These are phyloP conservation scores for Macaca nemestrina DNA, from an alignment of 2,113 vertebrate genomes.

Conservation along the genomic window DNA sequence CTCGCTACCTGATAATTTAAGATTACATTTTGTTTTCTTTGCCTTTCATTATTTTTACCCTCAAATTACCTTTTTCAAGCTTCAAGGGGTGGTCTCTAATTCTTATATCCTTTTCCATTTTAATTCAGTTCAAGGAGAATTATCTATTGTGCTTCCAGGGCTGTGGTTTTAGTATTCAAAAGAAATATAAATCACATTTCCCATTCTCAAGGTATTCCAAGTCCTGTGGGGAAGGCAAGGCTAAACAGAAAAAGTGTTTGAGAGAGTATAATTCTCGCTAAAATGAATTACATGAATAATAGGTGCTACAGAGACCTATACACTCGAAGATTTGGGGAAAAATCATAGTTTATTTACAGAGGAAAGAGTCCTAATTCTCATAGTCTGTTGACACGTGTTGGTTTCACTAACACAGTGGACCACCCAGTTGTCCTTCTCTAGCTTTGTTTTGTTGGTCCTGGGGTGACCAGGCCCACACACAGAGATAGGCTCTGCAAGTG, in stretches of 20 bases:
- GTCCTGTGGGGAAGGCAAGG: conserved; percentile 35
- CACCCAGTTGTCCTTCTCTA: background rate
- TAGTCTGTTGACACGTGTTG: background rate
- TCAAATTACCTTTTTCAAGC: background rate
- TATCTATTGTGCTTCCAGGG: conserved; percentile 59
- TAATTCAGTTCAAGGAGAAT: conserved; percentile 58
- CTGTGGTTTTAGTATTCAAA: conserved; percentile 57
- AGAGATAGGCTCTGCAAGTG: background rate
- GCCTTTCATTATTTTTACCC: background rate
- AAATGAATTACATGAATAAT: background rate
- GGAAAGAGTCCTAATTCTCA: background rate
- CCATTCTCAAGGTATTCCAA: conserved; percentile 59
- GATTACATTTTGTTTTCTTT: background rate
- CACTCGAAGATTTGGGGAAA: background rate
- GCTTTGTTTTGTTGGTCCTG: conserved; percentile 6
- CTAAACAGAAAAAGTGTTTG: conserved; percentile 51
- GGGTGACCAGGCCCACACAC: background rate
- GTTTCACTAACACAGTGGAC: background rate
- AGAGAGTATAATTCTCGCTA: background rate
- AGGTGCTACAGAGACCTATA: background rate
- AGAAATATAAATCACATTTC: conserved; percentile 63
- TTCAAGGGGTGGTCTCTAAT: background rate
- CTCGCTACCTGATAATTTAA: background rate
- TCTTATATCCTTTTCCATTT: conserved; percentile 15
- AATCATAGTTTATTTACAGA: conserved; percentile 9